Percentiles rank a stretch among this genome's conserved stretches.
Evolutionary conservation across 2,797 vertebrate species (phyloP).

Genomic region (Gouania willdenowi): DNA sequence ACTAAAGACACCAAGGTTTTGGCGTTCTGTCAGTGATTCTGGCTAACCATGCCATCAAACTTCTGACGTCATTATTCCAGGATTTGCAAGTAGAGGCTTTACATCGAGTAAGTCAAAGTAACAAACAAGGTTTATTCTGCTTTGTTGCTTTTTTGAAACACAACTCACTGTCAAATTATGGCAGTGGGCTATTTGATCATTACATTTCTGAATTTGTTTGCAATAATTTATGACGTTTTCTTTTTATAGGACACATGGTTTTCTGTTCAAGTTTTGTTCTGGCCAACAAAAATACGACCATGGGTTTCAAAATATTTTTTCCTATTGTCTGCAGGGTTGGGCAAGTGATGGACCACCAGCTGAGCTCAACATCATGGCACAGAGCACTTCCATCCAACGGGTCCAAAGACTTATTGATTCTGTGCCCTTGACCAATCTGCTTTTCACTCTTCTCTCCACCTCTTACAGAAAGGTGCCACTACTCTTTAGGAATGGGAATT

Average conservation of each 20-base stretch:
- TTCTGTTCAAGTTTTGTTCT: too few species aligned
- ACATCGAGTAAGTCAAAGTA: conserved; percentile 79
- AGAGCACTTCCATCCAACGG: conserved; percentile 96
- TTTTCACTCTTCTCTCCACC: conserved; percentile 92
- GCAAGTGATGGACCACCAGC: conserved; percentile 92
- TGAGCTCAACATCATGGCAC: conserved; percentile 93
- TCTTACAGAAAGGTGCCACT: conserved; percentile 91
- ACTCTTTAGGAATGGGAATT: too few species aligned
- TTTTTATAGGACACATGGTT: too few species aligned
- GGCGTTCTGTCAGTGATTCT: conserved; percentile 93
- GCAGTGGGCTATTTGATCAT: neutral
- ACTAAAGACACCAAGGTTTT: conserved; percentile 90
- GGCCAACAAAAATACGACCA: too few species aligned
- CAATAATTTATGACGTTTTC: too few species aligned
- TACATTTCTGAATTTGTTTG: too few species aligned
- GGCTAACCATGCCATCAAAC: conserved; percentile 94
- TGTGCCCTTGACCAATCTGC: conserved; percentile 92
- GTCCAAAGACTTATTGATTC: conserved; percentile 96
- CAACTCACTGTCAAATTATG: neutral
- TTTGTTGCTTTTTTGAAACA: too few species aligned
- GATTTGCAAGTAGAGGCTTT: conserved; percentile 95
- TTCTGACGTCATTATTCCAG: conserved; percentile 94
- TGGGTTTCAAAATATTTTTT: neutral
- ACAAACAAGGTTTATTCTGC: neutral
- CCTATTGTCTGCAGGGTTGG: conserved; percentile 76